Percentiles rank a stretch among this genome's conserved stretches.
Evolutionary conservation across 2,797 vertebrate species (phyloP).

Genomic region (Cephalopachus bancanus): DNA sequence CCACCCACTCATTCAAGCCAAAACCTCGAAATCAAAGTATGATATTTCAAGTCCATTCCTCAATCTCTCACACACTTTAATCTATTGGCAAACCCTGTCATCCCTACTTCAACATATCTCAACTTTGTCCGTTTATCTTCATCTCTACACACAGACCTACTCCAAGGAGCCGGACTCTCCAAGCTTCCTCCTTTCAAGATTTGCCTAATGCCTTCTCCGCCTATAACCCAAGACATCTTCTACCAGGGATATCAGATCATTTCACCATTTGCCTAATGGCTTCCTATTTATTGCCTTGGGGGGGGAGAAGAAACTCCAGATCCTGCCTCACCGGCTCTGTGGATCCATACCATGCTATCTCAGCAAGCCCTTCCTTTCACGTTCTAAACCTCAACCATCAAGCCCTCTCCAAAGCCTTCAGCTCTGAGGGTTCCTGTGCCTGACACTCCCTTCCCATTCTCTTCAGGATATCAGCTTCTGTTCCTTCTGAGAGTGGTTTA

Average conservation of each 20-base stretch:
- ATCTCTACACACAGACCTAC: neutral
- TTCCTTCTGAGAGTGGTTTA: neutral
- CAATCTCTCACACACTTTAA: neutral
- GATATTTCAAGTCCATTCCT: neutral
- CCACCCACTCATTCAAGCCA: neutral
- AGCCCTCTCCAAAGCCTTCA: neutral
- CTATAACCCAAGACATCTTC: neutral
- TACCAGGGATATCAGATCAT: neutral
- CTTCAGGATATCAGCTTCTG: neutral
- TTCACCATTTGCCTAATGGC: neutral
- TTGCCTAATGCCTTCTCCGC: neutral
- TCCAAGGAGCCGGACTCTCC: neutral
- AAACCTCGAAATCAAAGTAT: neutral
- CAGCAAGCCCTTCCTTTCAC: neutral
- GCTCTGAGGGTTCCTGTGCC: neutral
- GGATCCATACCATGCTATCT: neutral
- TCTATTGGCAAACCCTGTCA: neutral
- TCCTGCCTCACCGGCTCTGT: neutral
- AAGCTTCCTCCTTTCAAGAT: neutral
- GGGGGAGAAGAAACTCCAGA: neutral
- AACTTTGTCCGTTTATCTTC: neutral
- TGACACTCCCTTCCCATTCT: neutral
- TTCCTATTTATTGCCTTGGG: slow-evolving; percentile 50
- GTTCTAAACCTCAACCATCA: neutral
- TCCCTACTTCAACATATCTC: neutral